phyloP scores from a whole-genome alignment of 2,888 invertebrate species.

The Tigriopus californicus region DNA sequence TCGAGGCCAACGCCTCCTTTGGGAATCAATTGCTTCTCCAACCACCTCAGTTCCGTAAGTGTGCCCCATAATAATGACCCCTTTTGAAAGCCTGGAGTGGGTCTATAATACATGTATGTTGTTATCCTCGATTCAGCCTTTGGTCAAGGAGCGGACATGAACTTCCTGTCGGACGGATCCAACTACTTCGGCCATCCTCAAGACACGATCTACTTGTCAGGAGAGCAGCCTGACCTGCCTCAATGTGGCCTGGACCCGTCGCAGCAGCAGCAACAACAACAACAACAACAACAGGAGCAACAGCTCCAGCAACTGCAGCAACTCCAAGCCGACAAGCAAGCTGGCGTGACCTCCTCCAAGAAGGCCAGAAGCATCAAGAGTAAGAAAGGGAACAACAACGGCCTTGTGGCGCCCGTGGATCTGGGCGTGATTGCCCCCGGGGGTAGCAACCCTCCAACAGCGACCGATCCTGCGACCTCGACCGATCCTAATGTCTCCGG shows the following conservation, averaged over 20 bases:
- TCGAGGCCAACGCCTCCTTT: not conserved
- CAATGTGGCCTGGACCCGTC: constrained; percentile 30
- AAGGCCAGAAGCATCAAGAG: constrained; percentile 6
- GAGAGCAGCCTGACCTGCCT: constrained; percentile 22
- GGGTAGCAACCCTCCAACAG: too few species aligned
- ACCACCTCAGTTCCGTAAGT: constrained; percentile 25
- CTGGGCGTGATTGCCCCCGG: too few species aligned
- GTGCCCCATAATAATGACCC: too few species aligned
- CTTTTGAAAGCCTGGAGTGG: too few species aligned
- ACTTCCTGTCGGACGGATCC: constrained; percentile 24
- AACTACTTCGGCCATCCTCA: constrained; percentile 21
- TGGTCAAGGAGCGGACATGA: constrained; percentile 23
- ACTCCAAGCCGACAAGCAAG: constrained; percentile 22
- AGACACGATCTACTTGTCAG: not conserved
- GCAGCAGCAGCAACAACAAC: constrained; percentile 24
- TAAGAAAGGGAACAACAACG: not conserved
- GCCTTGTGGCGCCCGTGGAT: not conserved
- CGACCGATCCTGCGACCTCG: too few species aligned
- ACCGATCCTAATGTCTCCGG: not conserved
- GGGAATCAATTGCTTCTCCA: constrained; percentile 23
- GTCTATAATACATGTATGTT: too few species aligned
- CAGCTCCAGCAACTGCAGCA: constrained; percentile 24
- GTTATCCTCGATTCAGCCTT: constrained; percentile 1
- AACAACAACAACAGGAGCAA: constrained; percentile 16
- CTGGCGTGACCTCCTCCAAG: constrained; percentile 17